Evolutionary conservation across 2,113 vertebrate genomes (phyloP).

Genomic region (Willisornis vidua): DNA sequence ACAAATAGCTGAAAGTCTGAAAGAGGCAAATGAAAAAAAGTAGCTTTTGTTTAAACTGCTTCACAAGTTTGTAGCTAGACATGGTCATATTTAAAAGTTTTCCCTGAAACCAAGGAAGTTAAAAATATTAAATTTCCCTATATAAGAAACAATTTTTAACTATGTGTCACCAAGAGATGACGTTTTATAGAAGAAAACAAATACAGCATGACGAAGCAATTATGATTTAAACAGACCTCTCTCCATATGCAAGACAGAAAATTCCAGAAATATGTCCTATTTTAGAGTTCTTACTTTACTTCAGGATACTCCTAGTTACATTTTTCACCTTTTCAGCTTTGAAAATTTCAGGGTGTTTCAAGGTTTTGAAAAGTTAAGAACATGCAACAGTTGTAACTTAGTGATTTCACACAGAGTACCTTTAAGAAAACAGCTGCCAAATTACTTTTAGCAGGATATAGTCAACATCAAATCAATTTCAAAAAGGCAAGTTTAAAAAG

Average conservation of each 20-base stretch:
- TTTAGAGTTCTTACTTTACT: neutral
- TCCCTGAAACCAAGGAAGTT: neutral
- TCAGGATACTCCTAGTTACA: neutral
- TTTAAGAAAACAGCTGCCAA: neutral
- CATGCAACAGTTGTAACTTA: neutral
- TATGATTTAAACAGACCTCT: neutral
- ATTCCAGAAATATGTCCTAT: neutral
- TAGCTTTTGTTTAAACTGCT: neutral
- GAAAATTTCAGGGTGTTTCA: neutral
- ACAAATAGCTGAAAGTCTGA: neutral
- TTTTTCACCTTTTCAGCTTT: neutral
- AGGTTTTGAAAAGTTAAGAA: neutral
- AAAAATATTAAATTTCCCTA: neutral
- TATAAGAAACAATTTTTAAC: neutral
- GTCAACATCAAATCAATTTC: neutral
- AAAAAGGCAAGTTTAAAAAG: neutral
- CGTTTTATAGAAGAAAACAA: neutral
- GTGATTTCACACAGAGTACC: neutral
- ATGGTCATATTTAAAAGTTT: neutral
- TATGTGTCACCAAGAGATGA: neutral
- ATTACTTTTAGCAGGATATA: neutral
- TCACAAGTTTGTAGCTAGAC: neutral
- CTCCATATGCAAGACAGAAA: neutral
- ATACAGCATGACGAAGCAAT: neutral
- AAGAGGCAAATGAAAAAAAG: neutral